phyloP scores from a whole-genome alignment of 2,113 vertebrate species.

The Plestiodon gilberti region DNA sequence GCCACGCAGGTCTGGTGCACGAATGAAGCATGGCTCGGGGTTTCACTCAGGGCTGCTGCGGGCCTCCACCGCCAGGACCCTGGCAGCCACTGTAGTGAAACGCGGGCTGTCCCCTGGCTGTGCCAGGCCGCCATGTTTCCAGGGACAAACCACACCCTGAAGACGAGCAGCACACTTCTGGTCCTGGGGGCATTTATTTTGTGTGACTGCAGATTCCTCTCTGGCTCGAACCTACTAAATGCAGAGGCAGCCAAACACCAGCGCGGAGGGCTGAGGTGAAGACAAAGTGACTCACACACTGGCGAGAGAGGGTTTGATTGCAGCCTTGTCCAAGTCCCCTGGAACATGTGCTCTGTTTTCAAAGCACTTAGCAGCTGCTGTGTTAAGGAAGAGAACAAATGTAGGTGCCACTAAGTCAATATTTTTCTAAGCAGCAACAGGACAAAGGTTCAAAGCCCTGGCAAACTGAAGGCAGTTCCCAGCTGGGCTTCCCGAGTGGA shows the following conservation, averaged over 20 bases:
- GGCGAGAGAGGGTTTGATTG: conserved; percentile 66
- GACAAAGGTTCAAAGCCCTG: conserved; percentile 43
- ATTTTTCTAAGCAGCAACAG: conserved; percentile 74
- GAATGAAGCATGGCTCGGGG: no score
- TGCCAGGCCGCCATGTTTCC: no score
- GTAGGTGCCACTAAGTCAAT: conserved; percentile 77
- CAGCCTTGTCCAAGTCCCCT: conserved; percentile 53
- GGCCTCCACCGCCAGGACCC: no score
- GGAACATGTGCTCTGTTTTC: conserved; percentile 76
- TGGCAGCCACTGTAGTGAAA: no score
- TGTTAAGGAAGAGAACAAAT: conserved; percentile 70
- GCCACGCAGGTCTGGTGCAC: no score
- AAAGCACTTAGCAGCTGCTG: conserved; percentile 76
- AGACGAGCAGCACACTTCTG: accelerated
- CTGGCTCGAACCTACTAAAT: conserved; percentile 29
- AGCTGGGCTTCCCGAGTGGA: accelerated
- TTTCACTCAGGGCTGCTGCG: no score
- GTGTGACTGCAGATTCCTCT: conserved; percentile 46
- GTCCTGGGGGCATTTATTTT: background rate
- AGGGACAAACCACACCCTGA: background rate
- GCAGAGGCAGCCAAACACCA: conserved; percentile 37
- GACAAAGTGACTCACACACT: conserved; percentile 68
- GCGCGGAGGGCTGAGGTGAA: conserved; percentile 63
- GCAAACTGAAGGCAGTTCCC: accelerated
- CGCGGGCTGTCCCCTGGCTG: no score